A percentile compares a stretch with the other conserved stretches of the same genome.
These are phyloP conservation scores for Drosophila neocordata DNA, from an alignment of 1,140 invertebrate species.

Conservation along the genomic window DNA sequence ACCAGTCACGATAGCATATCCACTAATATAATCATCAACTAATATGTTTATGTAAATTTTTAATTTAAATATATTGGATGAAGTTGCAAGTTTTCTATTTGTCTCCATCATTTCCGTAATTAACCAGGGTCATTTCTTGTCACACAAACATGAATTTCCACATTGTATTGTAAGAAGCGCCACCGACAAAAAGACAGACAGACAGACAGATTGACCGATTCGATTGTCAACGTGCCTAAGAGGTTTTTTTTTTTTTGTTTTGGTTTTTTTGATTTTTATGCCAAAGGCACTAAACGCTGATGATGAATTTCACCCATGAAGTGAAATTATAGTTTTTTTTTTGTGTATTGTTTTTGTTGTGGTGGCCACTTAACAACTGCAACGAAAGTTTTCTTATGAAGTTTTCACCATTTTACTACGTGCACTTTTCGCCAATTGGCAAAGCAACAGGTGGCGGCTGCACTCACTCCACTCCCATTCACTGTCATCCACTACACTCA, in stretches of 20 bases:
- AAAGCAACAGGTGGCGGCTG: constrained; percentile 60
- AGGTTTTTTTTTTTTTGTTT: constrained; percentile 1
- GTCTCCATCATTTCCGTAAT: neutral
- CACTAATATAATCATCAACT: neutral
- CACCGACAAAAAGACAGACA: neutral
- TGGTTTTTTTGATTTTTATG: constrained; percentile 6
- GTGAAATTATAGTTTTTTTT: constrained; percentile 63
- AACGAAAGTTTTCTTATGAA: constrained; percentile 51
- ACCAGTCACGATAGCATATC: neutral
- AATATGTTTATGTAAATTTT: neutral
- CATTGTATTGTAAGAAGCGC: constrained; percentile 30
- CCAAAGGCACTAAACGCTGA: constrained; percentile 47
- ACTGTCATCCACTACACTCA: neutral
- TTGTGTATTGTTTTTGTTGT: constrained; percentile 34
- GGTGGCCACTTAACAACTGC: constrained; percentile 31
- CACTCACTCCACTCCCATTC: neutral
- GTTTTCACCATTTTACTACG: constrained; percentile 43
- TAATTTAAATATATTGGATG: constrained; percentile 4
- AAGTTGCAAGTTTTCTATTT: constrained; percentile 1
- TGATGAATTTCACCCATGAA: constrained; percentile 64
- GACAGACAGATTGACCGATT: neutral
- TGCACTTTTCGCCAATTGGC: constrained; percentile 49
- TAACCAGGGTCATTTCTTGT: neutral
- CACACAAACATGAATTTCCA: constrained; percentile 8
- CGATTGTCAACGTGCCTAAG: constrained; percentile 32